These are phyloP conservation scores for Xenopus petersii DNA, from an alignment of 2,797 vertebrate genomes.

Conservation along the genomic window DNA sequence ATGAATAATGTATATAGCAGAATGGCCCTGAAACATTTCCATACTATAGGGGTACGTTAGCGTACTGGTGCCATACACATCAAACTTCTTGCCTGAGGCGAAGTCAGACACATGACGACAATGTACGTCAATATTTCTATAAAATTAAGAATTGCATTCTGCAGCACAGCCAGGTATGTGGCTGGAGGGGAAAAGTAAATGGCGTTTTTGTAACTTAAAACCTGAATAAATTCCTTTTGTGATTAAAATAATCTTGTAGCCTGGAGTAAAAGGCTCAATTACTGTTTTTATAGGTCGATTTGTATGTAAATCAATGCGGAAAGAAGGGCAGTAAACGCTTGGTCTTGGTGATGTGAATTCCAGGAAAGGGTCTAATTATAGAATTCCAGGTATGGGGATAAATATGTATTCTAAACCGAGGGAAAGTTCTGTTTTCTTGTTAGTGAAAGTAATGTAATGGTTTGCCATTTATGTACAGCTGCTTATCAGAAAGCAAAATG, in stretches of 20 bases:
- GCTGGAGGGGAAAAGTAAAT: neutral
- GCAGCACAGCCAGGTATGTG: too few species aligned
- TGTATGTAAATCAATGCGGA: neutral
- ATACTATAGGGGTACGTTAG: too few species aligned
- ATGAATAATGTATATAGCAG: too few species aligned
- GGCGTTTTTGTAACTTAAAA: neutral
- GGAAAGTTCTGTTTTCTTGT: neutral
- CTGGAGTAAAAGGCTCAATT: neutral
- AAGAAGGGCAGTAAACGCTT: neutral
- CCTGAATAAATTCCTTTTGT: neutral
- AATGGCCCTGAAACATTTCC: too few species aligned
- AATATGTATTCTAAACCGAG: neutral
- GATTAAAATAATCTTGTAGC: neutral
- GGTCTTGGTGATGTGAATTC: neutral
- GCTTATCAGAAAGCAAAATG: too few species aligned
- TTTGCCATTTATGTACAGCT: too few species aligned
- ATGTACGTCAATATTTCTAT: neutral
- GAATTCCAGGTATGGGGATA: neutral
- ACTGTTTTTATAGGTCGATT: neutral
- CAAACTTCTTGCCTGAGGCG: too few species aligned
- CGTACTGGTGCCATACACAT: too few species aligned
- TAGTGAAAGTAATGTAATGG: too few species aligned
- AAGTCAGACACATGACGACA: too few species aligned
- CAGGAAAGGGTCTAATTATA: neutral
- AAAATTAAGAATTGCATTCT: neutral